phyloP scores from a whole-genome alignment of 2,797 vertebrate genomes.

The Pangasius macronema region DNA sequence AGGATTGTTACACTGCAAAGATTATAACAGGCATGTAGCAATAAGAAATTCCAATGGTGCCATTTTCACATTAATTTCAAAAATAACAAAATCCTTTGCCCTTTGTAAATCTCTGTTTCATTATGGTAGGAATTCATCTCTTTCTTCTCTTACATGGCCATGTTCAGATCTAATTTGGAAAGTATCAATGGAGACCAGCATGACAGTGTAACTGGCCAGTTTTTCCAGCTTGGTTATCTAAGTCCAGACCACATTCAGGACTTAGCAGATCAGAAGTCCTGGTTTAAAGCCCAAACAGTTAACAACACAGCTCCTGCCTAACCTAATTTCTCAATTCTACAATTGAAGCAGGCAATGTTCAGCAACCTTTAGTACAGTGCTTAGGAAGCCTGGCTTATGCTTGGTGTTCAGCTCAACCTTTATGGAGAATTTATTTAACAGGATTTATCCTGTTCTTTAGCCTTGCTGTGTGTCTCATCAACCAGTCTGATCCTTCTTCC shows the following conservation, averaged over 20 bases:
- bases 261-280: background rate
- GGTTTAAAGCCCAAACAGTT: conserved; percentile 39
- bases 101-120: conserved; percentile 14
- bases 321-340: conserved; percentile 49
- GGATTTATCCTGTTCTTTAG: conserved; percentile 62
- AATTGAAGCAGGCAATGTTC: conserved; percentile 32
- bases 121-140: conserved; percentile 9
- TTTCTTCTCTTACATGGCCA: background rate
- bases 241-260: background rate
- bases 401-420: conserved; percentile 52
- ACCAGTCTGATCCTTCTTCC: conserved; percentile 69
- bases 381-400: conserved; percentile 25
- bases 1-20: conserved; percentile 67
- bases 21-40: conserved; percentile 66
- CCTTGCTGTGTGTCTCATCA: conserved; percentile 62
- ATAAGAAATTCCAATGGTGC: conserved; percentile 70
- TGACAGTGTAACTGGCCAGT: background rate
- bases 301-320: conserved; percentile 54
- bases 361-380: conserved; percentile 49
- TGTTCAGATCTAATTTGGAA: background rate
- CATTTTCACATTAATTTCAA: conserved; percentile 59
- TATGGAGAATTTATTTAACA: conserved; percentile 70
- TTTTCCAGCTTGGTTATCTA: background rate
- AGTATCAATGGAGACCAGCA: conserved; percentile 4
- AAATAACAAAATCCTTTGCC: conserved; percentile 37